These are phyloP conservation scores for Muraenolepis orangiensis DNA, from an alignment of 2,797 vertebrate genomes.

Conservation along the genomic window DNA sequence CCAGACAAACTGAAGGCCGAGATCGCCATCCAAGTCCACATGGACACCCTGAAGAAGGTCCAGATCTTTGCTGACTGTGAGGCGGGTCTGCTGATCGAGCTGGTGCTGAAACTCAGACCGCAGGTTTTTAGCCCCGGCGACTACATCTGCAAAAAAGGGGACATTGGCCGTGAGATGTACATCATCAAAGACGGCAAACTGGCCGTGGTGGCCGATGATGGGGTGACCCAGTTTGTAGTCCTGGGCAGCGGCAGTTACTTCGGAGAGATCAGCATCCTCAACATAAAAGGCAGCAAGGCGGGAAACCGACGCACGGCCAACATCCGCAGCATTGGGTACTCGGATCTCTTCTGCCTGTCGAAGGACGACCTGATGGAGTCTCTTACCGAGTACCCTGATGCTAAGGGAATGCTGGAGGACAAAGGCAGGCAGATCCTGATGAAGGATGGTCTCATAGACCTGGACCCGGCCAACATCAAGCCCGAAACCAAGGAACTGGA, in stretches of 20 bases:
- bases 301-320: slow-evolving; percentile 96
- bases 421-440: slow-evolving; percentile 93
- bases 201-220: slow-evolving; percentile 95
- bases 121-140: slow-evolving; percentile 96
- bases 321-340: slow-evolving; percentile 95
- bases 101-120: slow-evolving; percentile 90
- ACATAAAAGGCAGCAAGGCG: slow-evolving; percentile 97
- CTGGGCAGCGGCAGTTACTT: slow-evolving; percentile 96
- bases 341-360: slow-evolving; percentile 93
- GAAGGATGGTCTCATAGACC: slow-evolving; percentile 90
- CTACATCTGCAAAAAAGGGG: slow-evolving; percentile 97
- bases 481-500: slow-evolving; percentile 86
- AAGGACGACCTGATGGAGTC: slow-evolving; percentile 99
- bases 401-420: slow-evolving; percentile 92
- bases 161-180: slow-evolving; percentile 98
- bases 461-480: slow-evolving; percentile 82
- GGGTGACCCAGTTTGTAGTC: slow-evolving; percentile 92
- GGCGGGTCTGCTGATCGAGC: slow-evolving; percentile 88
- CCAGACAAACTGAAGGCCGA: slow-evolving; percentile 95
- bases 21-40: slow-evolving; percentile 93
- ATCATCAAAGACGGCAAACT: slow-evolving; percentile 98
- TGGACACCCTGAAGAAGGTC: slow-evolving; percentile 94
- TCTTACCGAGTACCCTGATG: slow-evolving; percentile 91
- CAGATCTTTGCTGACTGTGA: slow-evolving; percentile 96
- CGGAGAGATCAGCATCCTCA: slow-evolving; percentile 96